Conservation (phyloP, 2,888 invertebrate genomes). For the Apodemia mormo region DNA sequence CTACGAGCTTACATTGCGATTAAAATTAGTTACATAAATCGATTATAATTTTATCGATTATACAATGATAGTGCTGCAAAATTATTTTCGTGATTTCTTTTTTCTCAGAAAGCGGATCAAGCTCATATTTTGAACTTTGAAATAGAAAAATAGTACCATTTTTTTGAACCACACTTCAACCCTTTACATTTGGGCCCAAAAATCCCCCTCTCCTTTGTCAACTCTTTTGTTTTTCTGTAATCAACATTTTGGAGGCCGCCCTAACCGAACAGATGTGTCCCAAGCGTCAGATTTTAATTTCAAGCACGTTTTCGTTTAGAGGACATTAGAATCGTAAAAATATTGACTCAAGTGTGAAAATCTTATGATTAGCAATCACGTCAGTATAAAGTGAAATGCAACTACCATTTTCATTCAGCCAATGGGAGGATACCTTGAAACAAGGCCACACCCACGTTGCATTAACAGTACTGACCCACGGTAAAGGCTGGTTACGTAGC, state of each 20-base stretch:
- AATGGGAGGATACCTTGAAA: conserved; percentile 54
- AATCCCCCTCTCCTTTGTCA: no score
- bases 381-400: conserved; percentile 69
- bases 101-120: no score
- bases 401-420: conserved; percentile 59
- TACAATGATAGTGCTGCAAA: no score
- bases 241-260: conserved; percentile 27
- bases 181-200: no score
- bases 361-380: conserved; percentile 58
- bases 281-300: conserved; percentile 20
- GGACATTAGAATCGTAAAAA: conserved; percentile 28
- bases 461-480: conserved; percentile 13
- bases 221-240: conserved; percentile 19
- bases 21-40: no score
- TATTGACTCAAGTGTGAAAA: conserved; percentile 38
- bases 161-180: no score
- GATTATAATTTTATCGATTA: no score
- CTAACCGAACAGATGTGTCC: conserved; percentile 32
- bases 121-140: no score
- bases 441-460: conserved; percentile 66
- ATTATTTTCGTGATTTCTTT: no score
- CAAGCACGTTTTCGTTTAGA: conserved; percentile 21
- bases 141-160: no score
- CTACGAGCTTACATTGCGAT: no score
- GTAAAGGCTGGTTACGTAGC: conserved; percentile 34